Base-by-base conservation (phyloP, 2,113 vertebrate genomes). In the Cheilinus undulatus region DNA sequence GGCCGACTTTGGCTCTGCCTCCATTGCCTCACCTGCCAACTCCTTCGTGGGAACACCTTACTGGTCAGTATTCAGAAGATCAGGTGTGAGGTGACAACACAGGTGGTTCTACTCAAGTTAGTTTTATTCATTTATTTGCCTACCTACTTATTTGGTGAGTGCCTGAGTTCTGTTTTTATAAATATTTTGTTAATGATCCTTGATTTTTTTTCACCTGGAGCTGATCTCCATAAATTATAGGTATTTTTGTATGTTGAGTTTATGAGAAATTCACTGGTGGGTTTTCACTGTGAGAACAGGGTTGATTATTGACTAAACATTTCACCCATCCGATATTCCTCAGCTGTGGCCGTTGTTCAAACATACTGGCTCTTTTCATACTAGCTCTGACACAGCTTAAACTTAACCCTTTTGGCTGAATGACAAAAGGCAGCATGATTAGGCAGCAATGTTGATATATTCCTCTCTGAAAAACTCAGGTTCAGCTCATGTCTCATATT, bases 1-100 rank as follows among this genome's bases (percentile, higher is more conserved):
- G 43, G 98, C 98, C 42, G 98, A 99, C 90, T 99, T 99, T 89
- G 98, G 98, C 85, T 99, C 98, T n/a, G 98, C 98, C 54, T 99
- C 98, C 66, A 96, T 98, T 91, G 94, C 93, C 69, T 99, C 96
- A 84, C 98, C 98, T 92, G 98, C 98, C 95, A 99, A 99, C 84
- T 99, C 97, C 82, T 99, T 99, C 27, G 98, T 99, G 84, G 98
- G 98, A 88, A 99, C 98, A 24, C 98, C 98, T 88, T 99, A 99
- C 88, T 99, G 98, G 98, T 99, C 88, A 91, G 96, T 93, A 54
- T 43, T 53, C 20, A 43, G 24, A 36, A 13, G 28, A 67, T 34
- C 13, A 42, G 3, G 34, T 36, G 6, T 9, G 12, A n/a, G 27
- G 11, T 7, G 5, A 34, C 11, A 13, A 17, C 34, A 60, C 32